Conservation (phyloP, 2,888 invertebrate genomes). For the Drosophila robusta region DNA sequence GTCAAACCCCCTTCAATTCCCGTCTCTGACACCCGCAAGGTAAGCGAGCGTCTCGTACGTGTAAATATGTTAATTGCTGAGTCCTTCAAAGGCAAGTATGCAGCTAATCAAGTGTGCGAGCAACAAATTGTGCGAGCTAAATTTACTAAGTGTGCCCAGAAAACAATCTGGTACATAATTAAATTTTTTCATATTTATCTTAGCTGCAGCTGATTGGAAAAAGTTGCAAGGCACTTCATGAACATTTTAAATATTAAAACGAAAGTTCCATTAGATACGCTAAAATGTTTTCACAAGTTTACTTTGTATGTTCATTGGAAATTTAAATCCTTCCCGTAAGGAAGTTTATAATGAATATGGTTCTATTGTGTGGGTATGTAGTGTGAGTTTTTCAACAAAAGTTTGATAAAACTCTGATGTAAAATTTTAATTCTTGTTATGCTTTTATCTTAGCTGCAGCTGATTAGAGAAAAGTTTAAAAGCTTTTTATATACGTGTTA, state of each 20-base stretch:
- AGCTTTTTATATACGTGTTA: neutral
- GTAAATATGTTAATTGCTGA: constrained; percentile 7
- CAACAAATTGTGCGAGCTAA: too few species aligned
- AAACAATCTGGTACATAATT: too few species aligned
- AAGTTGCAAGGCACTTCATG: constrained; percentile 10
- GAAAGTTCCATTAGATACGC: too few species aligned
- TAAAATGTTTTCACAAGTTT: too few species aligned
- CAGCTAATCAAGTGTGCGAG: neutral
- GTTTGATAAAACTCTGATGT: neutral
- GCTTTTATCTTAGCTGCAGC: neutral
- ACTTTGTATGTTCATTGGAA: too few species aligned
- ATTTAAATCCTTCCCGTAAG: too few species aligned
- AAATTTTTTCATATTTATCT: neutral
- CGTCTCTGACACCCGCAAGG: too few species aligned
- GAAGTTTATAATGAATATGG: too few species aligned
- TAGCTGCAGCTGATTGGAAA: constrained; percentile 8
- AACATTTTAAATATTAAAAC: neutral
- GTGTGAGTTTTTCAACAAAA: neutral
- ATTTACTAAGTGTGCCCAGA: too few species aligned
- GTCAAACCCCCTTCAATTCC: neutral
- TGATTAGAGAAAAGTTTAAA: constrained; percentile 9
- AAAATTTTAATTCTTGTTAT: too few species aligned
- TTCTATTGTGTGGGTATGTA: too few species aligned
- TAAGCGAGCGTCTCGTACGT: neutral
- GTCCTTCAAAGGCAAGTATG: neutral